Conservation (phyloP, 35 echinoderm and acorn worm species). For the Anneissia japonica region DNA sequence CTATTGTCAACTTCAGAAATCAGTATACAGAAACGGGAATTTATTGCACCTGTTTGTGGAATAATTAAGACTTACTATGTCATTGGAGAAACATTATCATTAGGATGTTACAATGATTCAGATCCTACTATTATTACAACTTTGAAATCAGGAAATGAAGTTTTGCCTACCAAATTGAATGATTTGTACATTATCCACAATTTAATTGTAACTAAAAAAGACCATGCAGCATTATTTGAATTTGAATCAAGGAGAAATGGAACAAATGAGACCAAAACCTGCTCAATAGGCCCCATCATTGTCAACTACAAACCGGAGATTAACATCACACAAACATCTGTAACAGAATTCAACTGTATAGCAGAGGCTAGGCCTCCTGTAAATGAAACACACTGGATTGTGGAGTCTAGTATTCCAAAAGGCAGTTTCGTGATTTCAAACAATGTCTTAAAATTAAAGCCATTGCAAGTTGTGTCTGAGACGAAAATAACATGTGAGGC, state of each 20-base stretch:
- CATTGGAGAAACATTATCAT: not conserved
- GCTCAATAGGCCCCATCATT: not conserved
- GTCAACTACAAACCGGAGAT: not conserved
- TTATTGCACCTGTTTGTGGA: not conserved
- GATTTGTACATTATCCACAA: no score
- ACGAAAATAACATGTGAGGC: no score
- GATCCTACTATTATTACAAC: not conserved
- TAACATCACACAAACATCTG: not conserved
- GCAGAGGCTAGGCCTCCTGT: no score
- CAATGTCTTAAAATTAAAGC: no score
- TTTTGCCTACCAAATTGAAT: not conserved
- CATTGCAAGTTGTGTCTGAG: no score
- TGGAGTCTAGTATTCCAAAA: no score
- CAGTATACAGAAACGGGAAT: not conserved
- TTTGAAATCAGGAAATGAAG: not conserved
- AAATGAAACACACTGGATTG: no score
- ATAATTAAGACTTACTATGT: not conserved
- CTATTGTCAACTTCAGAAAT: not conserved
- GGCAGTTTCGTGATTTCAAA: no score
- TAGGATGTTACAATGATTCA: not conserved
- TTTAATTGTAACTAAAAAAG: not conserved
- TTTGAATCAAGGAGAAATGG: not conserved
- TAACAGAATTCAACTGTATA: no score
- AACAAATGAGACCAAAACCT: not conserved
- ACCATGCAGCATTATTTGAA: not conserved